These are phyloP conservation scores for Trichogramma evanescens DNA, from an alignment of 2,888 invertebrate species.

Conservation along the genomic window DNA sequence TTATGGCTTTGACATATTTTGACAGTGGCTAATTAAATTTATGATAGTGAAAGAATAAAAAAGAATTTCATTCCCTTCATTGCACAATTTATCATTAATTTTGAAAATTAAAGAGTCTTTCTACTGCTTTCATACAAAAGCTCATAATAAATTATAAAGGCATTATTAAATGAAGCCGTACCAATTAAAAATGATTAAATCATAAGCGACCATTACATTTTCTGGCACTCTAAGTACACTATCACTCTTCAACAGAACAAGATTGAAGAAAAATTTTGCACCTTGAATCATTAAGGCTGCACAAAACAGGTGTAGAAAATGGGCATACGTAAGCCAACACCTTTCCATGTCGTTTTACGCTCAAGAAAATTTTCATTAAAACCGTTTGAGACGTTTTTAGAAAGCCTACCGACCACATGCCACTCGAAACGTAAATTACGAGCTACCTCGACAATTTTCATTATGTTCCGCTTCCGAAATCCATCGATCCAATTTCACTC, in stretches of 20 bases:
- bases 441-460: slow-evolving; percentile 4
- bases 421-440: slow-evolving; percentile 21
- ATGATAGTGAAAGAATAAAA: no score
- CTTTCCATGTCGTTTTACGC: slow-evolving; percentile 12
- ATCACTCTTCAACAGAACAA: slow-evolving; percentile 6
- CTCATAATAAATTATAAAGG: slow-evolving; percentile 8
- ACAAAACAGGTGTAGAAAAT: not conserved
- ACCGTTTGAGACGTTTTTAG: slow-evolving; percentile 9
- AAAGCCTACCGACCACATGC: slow-evolving; percentile 1
- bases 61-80: no score
- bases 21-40: no score
- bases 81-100: not conserved
- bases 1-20: no score
- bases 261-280: not conserved
- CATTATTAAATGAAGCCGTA: slow-evolving; percentile 6
- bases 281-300: slow-evolving; percentile 18
- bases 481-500: slow-evolving; percentile 2
- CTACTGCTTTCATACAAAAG: not conserved
- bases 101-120: not conserved
- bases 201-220: not conserved
- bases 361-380: slow-evolving; percentile 19
- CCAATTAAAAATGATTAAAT: slow-evolving; percentile 11
- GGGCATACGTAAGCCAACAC: not conserved
- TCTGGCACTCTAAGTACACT: not conserved
- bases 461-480: not conserved